Evolutionary conservation across 1,140 invertebrate genomes (phyloP).

Genomic region (Aricia agestis): DNA sequence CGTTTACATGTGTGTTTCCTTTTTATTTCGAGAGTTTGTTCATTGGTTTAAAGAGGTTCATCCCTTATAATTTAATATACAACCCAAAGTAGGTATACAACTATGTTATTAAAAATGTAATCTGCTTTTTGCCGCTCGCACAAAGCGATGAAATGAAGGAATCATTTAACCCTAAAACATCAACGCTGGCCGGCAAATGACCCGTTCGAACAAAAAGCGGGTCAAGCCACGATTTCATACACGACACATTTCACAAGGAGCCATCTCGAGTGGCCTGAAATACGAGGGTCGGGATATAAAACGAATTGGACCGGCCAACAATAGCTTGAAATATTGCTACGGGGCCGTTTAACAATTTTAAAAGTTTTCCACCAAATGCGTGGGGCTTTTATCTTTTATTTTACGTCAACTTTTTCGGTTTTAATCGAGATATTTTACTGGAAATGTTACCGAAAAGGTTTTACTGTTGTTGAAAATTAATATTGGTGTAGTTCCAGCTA

Average conservation of each 20-base stretch:
- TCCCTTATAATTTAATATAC: no score
- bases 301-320: slow-evolving; percentile 4
- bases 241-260: slow-evolving; percentile 6
- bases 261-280: slow-evolving; percentile 15
- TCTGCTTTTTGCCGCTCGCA: neutral
- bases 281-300: slow-evolving; percentile 9
- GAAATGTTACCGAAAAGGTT: no score
- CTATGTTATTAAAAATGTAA: neutral
- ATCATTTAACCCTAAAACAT: neutral
- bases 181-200: slow-evolving; percentile 2
- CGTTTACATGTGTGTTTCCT: no score
- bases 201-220: neutral
- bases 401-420: no score
- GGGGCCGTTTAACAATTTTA: no score
- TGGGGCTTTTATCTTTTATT: slow-evolving; percentile 1
- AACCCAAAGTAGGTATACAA: neutral
- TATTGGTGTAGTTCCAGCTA: no score
- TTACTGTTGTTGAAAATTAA: no score
- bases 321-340: neutral
- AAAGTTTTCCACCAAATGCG: no score
- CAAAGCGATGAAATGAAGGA: neutral
- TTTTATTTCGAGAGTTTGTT: no score
- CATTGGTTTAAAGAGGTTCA: no score
- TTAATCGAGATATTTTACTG: no score
- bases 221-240: slow-evolving; percentile 11